A percentile compares a stretch with the other conserved stretches of the same genome.
These are phyloP conservation scores for Steatocranus sp. DNA, from an alignment of 2,797 vertebrate genomes.

Conservation along the genomic window DNA sequence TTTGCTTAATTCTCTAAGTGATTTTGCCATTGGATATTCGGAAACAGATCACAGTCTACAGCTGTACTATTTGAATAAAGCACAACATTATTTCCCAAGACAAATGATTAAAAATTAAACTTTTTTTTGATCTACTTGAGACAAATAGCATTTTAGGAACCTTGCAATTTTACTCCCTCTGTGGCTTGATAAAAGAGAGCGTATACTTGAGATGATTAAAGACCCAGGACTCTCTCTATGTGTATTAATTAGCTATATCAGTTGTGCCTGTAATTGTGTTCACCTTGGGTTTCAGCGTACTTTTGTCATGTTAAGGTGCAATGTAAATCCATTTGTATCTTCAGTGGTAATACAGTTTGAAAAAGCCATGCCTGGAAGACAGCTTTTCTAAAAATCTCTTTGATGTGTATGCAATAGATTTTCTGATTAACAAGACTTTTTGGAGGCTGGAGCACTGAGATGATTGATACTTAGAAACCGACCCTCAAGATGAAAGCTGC, in stretches of 20 bases:
- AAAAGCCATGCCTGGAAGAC: conserved; percentile 13
- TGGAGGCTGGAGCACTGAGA: conserved; percentile 46
- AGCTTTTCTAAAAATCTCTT: conserved; percentile 27
- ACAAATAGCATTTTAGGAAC: conserved; percentile 55
- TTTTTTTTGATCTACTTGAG: conserved; percentile 42
- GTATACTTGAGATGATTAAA: conserved; percentile 58
- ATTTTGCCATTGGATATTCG: conserved; percentile 13
- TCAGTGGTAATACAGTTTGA: conserved; percentile 18
- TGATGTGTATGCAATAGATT: conserved; percentile 36
- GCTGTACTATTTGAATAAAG: conserved; percentile 38
- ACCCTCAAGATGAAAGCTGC: conserved; percentile 48
- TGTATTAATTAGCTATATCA: conserved; percentile 49
- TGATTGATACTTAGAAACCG: conserved; percentile 54
- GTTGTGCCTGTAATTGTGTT: conserved; percentile 30
- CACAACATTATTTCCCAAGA: conserved; percentile 42
- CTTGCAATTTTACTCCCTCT: conserved; percentile 22
- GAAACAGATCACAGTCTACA: conserved; percentile 25
- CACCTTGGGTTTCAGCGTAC: conserved; percentile 24
- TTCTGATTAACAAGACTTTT: conserved; percentile 48
- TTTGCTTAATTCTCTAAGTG: conserved; percentile 30
- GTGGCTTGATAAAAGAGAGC: conserved; percentile 50
- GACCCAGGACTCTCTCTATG: conserved; percentile 32
- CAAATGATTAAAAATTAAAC: conserved; percentile 50
- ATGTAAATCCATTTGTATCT: conserved; percentile 40
- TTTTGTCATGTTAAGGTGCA: conserved; percentile 32